Percentiles rank a stretch among this genome's conserved stretches.
Conservation (phyloP, 2,888 invertebrate species). For the Dolichomitus sp. region DNA sequence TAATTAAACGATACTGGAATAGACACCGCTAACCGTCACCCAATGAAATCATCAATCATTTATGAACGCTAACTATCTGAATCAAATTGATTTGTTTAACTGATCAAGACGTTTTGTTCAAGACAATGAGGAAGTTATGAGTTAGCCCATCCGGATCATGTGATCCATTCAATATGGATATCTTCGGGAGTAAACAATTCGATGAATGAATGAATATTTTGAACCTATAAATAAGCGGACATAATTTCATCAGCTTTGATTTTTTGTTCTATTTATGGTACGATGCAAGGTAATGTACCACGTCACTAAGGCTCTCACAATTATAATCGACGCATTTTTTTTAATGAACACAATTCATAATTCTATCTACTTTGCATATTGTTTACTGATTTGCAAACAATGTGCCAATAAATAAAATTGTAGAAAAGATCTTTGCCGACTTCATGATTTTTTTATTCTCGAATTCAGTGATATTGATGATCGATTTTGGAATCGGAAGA, state of each 20-base stretch:
- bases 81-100: background rate
- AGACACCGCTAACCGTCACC: background rate
- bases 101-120: background rate
- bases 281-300: too few species aligned
- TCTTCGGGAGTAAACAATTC: background rate
- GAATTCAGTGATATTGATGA: too few species aligned
- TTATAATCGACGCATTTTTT: background rate
- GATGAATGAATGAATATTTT: background rate
- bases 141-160: background rate
- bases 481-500: too few species aligned
- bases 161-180: background rate
- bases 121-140: background rate
- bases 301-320: too few species aligned
- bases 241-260: background rate
- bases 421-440: too few species aligned
- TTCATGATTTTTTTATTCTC: too few species aligned
- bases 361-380: too few species aligned
- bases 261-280: too few species aligned
- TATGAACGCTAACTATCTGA: background rate
- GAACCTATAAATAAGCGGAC: background rate
- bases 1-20: background rate
- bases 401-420: too few species aligned
- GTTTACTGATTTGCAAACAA: too few species aligned
- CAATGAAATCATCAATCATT: conserved; percentile 3
- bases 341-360: background rate